Evolutionary conservation across 2,113 vertebrate genomes (phyloP).

Genomic region (Hylia prasina): DNA sequence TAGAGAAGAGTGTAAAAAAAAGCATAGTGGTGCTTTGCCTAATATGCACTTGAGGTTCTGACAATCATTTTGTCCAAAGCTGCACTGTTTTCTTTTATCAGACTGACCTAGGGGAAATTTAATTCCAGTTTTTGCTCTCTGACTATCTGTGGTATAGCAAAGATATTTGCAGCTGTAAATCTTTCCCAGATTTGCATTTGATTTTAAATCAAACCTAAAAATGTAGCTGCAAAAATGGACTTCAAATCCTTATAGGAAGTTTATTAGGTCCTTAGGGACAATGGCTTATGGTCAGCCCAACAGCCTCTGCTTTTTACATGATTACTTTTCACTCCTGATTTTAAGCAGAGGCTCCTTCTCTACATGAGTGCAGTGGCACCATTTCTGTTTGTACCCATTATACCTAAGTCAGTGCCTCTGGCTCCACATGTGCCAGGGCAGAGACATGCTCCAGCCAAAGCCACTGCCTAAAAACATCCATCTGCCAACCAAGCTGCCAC

Average conservation of each 20-base stretch:
- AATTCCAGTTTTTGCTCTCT: not conserved
- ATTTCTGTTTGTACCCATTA: rapidly evolving
- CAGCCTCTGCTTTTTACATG: not conserved
- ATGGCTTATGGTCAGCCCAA: not conserved
- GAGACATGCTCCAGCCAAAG: not conserved
- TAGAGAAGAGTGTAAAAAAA: not conserved
- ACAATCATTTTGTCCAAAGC: not conserved
- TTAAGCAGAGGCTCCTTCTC: not conserved
- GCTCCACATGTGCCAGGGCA: not conserved
- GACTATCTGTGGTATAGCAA: not conserved
- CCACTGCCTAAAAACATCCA: not conserved
- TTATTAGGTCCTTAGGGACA: not conserved
- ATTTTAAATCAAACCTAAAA: not conserved
- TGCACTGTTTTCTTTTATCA: not conserved
- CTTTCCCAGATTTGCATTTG: not conserved
- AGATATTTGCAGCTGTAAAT: not conserved
- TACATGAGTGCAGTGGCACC: not conserved
- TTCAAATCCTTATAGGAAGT: not conserved
- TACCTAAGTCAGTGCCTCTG: not conserved
- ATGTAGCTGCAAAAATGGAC: not conserved
- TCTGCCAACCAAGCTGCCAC: not conserved
- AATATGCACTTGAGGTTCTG: not conserved
- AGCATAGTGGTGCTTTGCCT: not conserved
- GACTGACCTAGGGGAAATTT: not conserved
- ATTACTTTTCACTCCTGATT: not conserved